Evolutionary conservation across 2,888 invertebrate genomes (phyloP).

Genomic region (Polietes domitor): DNA sequence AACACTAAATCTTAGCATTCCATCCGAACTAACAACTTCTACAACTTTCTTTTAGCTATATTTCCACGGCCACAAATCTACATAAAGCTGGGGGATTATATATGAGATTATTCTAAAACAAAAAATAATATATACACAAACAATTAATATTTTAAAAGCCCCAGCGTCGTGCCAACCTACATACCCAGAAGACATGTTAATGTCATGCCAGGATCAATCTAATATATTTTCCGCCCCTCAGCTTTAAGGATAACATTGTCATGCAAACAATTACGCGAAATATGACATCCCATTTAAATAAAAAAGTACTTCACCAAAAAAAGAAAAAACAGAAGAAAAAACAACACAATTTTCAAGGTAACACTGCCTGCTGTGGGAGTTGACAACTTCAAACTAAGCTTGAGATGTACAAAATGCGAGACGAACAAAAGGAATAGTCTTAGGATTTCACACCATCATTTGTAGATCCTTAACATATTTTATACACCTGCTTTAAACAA

Average conservation of each 20-base stretch:
- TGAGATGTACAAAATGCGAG: slow-evolving; percentile 19
- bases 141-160: too few relatives aligned
- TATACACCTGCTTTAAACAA: slow-evolving; percentile 9
- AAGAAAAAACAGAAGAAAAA: not conserved
- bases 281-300: slow-evolving; percentile 26
- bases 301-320: not conserved
- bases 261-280: not conserved
- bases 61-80: too few relatives aligned
- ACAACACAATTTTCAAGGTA: slow-evolving; percentile 9
- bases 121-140: too few relatives aligned
- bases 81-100: too few relatives aligned
- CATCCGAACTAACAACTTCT: too few relatives aligned
- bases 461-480: slow-evolving; percentile 30
- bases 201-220: not conserved
- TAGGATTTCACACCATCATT: slow-evolving; percentile 33
- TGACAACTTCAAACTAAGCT: not conserved
- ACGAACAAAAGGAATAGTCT: slow-evolving; percentile 7
- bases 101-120: too few relatives aligned
- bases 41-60: too few relatives aligned
- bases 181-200: not conserved
- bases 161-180: too few relatives aligned
- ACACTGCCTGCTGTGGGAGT: not conserved
- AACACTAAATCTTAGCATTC: too few relatives aligned
- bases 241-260: not conserved
- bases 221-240: not conserved